Conservation (phyloP, 2,888 invertebrate species). For the Spilarctia lutea region DNA sequence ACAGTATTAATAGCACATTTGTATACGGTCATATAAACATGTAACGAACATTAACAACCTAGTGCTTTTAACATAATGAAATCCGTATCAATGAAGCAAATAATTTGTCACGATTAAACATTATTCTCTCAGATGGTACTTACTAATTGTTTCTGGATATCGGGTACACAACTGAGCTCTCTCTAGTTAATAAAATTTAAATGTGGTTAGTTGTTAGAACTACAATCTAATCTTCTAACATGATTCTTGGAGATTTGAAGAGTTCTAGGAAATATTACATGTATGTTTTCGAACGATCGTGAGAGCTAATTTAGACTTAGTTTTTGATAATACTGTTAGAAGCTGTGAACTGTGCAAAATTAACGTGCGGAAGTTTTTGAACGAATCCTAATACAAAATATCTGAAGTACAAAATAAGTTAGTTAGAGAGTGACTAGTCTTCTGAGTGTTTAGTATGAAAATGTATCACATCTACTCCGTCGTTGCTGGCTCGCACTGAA, state of each 20-base stretch:
- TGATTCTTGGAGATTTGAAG: background rate
- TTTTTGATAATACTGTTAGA: background rate
- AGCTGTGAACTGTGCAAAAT: too few species aligned
- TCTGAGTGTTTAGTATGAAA: background rate
- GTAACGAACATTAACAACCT: constrained; percentile 19
- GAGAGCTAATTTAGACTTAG: background rate
- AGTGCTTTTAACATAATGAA: constrained; percentile 43
- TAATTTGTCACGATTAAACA: constrained; percentile 21
- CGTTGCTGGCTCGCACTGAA: too few species aligned
- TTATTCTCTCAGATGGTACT: constrained; percentile 14
- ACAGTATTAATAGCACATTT: constrained; percentile 18
- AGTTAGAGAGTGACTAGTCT: background rate
- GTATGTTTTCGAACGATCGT: background rate
- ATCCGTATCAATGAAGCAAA: constrained; percentile 27
- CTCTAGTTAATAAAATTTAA: background rate
- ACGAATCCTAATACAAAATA: background rate
- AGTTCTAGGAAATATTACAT: background rate
- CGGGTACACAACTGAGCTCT: background rate
- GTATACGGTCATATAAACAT: constrained; percentile 10
- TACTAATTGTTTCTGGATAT: constrained; percentile 5
- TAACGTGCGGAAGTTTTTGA: background rate
- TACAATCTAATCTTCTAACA: background rate
- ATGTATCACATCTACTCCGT: too few species aligned
- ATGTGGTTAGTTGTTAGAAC: background rate
- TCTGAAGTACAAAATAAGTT: background rate